phyloP scores from a whole-genome alignment of 2,113 vertebrate genomes.

The Melierax canorus region DNA sequence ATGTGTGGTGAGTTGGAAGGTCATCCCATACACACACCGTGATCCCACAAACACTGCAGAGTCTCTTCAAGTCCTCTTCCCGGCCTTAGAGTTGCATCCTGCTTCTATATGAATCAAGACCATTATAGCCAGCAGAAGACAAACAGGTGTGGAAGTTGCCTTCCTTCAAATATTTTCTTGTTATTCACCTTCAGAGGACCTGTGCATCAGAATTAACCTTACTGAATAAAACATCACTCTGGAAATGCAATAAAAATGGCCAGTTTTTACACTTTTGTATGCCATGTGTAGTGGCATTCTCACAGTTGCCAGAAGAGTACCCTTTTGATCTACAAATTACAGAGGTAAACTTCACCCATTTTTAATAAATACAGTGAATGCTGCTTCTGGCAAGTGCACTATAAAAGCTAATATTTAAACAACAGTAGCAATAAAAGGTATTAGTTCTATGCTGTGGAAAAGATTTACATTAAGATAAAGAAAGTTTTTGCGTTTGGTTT shows the following conservation, averaged over 20 bases:
- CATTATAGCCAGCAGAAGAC: neutral
- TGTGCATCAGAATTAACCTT: neutral
- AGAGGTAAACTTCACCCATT: neutral
- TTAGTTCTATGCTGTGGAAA: neutral
- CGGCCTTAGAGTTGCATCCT: neutral
- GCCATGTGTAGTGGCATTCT: neutral
- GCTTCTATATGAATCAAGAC: neutral
- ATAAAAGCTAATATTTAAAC: slow-evolving; percentile 51
- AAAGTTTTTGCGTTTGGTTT: neutral
- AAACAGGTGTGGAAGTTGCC: neutral
- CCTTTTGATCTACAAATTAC: neutral
- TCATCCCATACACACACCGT: fast-evolving
- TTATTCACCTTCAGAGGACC: neutral
- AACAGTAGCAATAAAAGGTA: neutral
- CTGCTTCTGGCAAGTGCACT: neutral
- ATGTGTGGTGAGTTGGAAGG: neutral
- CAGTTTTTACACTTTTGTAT: neutral
- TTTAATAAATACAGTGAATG: neutral
- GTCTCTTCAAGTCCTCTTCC: neutral
- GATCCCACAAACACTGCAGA: neutral
- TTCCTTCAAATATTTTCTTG: neutral
- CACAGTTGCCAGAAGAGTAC: neutral
- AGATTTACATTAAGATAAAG: slow-evolving; percentile 1
- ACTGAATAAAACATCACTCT: neutral
- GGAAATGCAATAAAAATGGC: neutral